phyloP scores from a whole-genome alignment of 2,888 invertebrate species.

The Heliconius charithonia region DNA sequence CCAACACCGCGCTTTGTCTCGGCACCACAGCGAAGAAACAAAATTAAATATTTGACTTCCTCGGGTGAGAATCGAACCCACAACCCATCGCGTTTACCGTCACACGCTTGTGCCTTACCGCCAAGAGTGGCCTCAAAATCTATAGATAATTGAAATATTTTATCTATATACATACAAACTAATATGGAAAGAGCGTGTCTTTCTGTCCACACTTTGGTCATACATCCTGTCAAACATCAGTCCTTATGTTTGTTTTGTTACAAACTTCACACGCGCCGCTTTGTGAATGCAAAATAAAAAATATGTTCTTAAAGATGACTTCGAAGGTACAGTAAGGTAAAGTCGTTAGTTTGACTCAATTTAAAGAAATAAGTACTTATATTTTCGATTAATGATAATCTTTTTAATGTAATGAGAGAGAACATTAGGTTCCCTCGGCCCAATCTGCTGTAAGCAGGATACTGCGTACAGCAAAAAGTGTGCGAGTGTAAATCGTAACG shows the following conservation, averaged over 20 bases:
- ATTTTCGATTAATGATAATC: neutral
- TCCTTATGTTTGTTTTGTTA: conserved; percentile 22
- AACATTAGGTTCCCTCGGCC: neutral
- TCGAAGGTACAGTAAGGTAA: neutral
- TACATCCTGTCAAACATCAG: conserved; percentile 45
- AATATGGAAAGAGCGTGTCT: conserved; percentile 7
- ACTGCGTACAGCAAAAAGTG: neutral
- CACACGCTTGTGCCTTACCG: no score
- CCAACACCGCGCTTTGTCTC: no score
- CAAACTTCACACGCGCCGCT: conserved; percentile 31
- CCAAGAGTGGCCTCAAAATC: neutral
- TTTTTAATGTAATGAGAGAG: neutral
- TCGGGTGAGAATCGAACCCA: neutral
- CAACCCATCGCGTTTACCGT: neutral
- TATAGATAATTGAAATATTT: conserved; percentile 9
- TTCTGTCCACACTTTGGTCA: conserved; percentile 22
- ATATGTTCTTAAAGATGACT: neutral
- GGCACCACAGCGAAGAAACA: no score
- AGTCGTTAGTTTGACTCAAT: neutral
- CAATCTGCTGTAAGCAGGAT: neutral
- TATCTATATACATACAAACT: conserved; percentile 1
- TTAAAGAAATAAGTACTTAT: neutral
- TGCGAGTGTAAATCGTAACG: neutral
- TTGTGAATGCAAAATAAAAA: conserved; percentile 30
- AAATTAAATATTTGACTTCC: neutral